phyloP scores from a whole-genome alignment of 2,113 vertebrate species.

The Zonotrichia leucophrys region DNA sequence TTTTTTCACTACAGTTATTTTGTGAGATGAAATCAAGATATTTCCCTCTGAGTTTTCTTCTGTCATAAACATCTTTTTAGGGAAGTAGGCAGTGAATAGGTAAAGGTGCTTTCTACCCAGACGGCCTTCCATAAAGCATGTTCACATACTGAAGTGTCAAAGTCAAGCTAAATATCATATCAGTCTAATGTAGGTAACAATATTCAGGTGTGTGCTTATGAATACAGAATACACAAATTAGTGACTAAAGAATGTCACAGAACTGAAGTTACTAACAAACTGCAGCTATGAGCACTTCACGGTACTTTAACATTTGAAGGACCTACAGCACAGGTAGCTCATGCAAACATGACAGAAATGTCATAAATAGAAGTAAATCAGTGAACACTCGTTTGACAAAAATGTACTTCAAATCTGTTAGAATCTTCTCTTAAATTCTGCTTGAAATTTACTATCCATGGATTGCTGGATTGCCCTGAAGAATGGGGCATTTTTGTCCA shows the following conservation, averaged over 20 bases:
- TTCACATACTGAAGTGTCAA: conserved; percentile 6
- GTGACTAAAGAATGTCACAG: background rate
- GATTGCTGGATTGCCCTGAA: background rate
- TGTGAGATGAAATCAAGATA: background rate
- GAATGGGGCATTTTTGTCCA: rapidly evolving
- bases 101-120: background rate
- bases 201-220: background rate
- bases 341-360: background rate
- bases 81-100: background rate
- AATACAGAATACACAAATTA: background rate
- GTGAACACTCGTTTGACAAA: background rate
- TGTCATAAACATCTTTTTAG: background rate
- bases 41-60: background rate
- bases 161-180: background rate
- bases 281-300: background rate
- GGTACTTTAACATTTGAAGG: background rate
- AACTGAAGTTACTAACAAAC: background rate
- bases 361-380: background rate
- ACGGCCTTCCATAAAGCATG: background rate
- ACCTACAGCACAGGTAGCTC: background rate
- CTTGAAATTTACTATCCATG: background rate
- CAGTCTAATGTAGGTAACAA: background rate
- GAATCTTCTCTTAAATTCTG: background rate
- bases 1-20: background rate
- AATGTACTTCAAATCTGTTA: background rate